A percentile compares a stretch with the other conserved stretches of the same genome.
These are phyloP conservation scores for Acleris emargana DNA, from an alignment of 2,888 invertebrate genomes.

Conservation along the genomic window DNA sequence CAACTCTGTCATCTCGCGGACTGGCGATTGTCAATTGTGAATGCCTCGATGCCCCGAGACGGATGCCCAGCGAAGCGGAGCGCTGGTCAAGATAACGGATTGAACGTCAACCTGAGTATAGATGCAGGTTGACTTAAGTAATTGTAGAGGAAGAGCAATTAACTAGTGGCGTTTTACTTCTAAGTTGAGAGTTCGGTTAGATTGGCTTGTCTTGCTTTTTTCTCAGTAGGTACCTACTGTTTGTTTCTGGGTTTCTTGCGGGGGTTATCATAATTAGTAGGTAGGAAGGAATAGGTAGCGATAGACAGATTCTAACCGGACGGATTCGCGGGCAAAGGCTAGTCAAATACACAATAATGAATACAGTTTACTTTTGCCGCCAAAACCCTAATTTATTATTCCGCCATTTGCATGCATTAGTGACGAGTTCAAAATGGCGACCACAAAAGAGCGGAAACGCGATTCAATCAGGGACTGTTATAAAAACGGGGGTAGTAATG, in stretches of 20 bases:
- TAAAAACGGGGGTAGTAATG: slow-evolving; percentile 39
- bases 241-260: no score
- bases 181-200: no score
- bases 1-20: slow-evolving; percentile 18
- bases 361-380: slow-evolving; percentile 37
- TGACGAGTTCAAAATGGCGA: slow-evolving; percentile 44
- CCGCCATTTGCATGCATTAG: slow-evolving; percentile 50
- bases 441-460: slow-evolving; percentile 45
- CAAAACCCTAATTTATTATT: slow-evolving; percentile 31
- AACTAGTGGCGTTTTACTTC: no score
- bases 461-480: slow-evolving; percentile 46
- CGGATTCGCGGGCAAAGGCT: no score
- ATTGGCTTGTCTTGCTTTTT: no score
- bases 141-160: no score
- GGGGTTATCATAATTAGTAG: no score
- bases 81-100: slow-evolving; percentile 11
- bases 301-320: no score
- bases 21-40: slow-evolving; percentile 3
- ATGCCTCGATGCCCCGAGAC: slow-evolving; percentile 8
- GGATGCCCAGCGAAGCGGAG: slow-evolving; percentile 13
- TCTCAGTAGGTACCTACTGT: no score
- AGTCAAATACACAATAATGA: no score
- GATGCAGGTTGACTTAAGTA: no score
- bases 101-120: neutral
- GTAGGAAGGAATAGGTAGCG: no score